These are phyloP conservation scores for Vulpes lagopus DNA, from an alignment of 2,113 vertebrate genomes.

Conservation along the genomic window DNA sequence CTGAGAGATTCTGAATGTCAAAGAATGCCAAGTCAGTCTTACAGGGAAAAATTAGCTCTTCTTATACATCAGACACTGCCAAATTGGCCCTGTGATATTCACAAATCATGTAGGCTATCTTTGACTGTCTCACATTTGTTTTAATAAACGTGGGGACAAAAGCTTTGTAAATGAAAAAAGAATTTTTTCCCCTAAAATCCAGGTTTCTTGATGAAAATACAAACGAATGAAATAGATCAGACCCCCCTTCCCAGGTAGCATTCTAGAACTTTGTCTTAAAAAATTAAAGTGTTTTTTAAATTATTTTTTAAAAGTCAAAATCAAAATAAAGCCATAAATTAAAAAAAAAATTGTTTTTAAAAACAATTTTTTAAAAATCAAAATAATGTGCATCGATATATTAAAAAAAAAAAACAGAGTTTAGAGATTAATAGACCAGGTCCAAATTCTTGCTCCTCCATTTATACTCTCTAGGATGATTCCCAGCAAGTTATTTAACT, in stretches of 20 bases:
- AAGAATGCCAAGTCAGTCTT: fast-evolving
- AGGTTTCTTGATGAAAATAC: not conserved
- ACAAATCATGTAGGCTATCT: not conserved
- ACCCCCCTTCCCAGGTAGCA: not conserved
- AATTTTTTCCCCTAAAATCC: not conserved
- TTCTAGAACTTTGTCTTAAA: not conserved
- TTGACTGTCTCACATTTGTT: not conserved
- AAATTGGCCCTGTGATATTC: not conserved
- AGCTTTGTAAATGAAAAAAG: not conserved
- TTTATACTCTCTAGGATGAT: not conserved
- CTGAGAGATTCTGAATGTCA: not conserved
- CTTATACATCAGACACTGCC: not conserved
- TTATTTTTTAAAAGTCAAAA: not conserved
- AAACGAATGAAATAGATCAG: not conserved
- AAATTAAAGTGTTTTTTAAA: not conserved
- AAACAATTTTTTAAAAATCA: not conserved
- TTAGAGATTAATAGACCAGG: not conserved
- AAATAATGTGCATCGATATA: not conserved
- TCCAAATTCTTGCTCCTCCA: not conserved
- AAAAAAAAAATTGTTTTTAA: not conserved
- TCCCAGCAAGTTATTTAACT: not conserved
- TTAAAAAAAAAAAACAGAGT: not conserved
- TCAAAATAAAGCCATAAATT: not conserved
- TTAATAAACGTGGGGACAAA: not conserved
- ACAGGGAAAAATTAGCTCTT: not conserved